phyloP scores from a whole-genome alignment of 1,140 invertebrate species.

The Aphelinus atriplicis region DNA sequence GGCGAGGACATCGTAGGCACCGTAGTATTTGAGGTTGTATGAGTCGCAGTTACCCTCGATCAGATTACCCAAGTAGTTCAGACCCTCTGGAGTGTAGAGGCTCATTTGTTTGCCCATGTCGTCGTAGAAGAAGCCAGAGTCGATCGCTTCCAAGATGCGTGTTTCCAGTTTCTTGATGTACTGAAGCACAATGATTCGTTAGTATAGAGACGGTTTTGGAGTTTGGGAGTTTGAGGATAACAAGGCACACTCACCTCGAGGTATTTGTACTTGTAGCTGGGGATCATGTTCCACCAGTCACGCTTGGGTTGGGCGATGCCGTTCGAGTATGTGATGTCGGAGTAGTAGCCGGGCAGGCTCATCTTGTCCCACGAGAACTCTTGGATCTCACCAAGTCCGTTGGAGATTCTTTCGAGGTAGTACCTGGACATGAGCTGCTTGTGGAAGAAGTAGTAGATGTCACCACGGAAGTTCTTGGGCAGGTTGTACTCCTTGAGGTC shows the following conservation, averaged over 20 bases:
- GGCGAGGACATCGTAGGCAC: slow-evolving; percentile 58
- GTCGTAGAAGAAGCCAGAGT: slow-evolving; percentile 70
- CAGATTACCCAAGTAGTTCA: slow-evolving; percentile 74
- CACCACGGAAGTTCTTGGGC: slow-evolving; percentile 68
- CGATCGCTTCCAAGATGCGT: slow-evolving; percentile 69
- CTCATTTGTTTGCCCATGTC: slow-evolving; percentile 52
- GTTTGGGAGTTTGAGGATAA: background rate
- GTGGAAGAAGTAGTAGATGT: slow-evolving; percentile 70
- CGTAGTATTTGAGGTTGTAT: slow-evolving; percentile 73
- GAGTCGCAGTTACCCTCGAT: slow-evolving; percentile 75
- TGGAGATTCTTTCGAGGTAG: slow-evolving; percentile 73
- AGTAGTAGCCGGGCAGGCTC: slow-evolving; percentile 72
- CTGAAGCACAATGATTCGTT: slow-evolving; percentile 34
- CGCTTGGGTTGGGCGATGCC: slow-evolving; percentile 73
- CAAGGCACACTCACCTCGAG: slow-evolving; percentile 48
- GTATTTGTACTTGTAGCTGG: slow-evolving; percentile 56
- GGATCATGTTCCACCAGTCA: slow-evolving; percentile 54
- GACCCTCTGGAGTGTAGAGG: slow-evolving; percentile 58
- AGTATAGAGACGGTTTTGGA: too few species aligned
- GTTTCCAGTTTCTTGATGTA: slow-evolving; percentile 54
- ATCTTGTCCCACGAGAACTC: slow-evolving; percentile 69
- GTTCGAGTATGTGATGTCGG: slow-evolving; percentile 73
- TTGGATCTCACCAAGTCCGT: slow-evolving; percentile 70
- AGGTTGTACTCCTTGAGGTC: slow-evolving; percentile 66
- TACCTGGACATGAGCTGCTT: slow-evolving; percentile 73